Evolutionary conservation across 2,888 invertebrate genomes (phyloP), one percentile per base, ranked within the genome.

Genomic region (Lithophane socia): DNA sequence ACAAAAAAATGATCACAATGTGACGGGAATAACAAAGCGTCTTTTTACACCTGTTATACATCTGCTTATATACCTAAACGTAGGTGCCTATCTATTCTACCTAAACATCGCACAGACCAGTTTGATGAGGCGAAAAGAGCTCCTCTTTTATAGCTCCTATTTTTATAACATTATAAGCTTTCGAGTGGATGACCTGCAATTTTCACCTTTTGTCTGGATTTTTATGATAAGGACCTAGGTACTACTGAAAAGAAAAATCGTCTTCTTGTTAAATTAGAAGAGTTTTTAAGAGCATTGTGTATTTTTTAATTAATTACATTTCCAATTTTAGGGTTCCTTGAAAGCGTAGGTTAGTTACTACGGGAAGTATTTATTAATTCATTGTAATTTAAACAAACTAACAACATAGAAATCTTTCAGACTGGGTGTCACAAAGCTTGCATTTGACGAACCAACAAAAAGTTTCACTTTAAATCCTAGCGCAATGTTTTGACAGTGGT

Each of bases 401-500:
- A 24, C 16, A 21, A 49, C 8, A 8, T 18, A n/a, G 12, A 47
- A 65, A 54, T 54, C 10, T 10, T 8, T 47, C 21, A 13, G 54
- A 66, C 56, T 56, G 75, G 47, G 60, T 82, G 64, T 68, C n/a
- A 70, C 71, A 71, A 73, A 73, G 58, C 72, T 83, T 78, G 76
- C 73, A 75, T 82, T 78, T 79, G 77, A 80, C 70, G 64, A 80
- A 74, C 42, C 75, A 79, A 79, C 82, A 82, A 87, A 81, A 86
- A 83, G 77, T 72, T 85, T 83, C 82, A 85, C 80, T 87, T 84
- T 87, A 88, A 87, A 89, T 83, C 75, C 76, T 74, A 84, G 85
- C 80, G 82, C 83, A 89, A 90, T 90, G 92, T 93, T 91, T 92
- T 93, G 93, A 92, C 91, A 92, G 82, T 88, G 85, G 88, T 83